Conservation (phyloP, 2,797 vertebrate genomes). For the Sebastes oblongus region DNA sequence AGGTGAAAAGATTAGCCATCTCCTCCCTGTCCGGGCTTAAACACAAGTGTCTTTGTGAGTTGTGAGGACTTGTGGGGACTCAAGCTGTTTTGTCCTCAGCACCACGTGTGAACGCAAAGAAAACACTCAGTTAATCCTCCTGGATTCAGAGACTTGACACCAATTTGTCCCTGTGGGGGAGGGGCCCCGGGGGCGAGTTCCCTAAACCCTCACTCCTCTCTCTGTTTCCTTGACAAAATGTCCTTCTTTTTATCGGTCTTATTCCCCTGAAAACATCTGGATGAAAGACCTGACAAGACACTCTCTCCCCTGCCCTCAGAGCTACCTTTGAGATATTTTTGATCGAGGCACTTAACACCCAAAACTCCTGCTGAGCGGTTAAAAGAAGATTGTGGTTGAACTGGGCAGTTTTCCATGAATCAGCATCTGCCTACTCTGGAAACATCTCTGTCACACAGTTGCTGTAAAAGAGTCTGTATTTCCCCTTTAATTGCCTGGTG, state of each 20-base stretch:
- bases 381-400: not conserved
- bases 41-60: slow-evolving; percentile 84
- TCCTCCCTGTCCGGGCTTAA: slow-evolving; percentile 50
- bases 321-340: not conserved
- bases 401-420: slow-evolving; percentile 18
- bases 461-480: not conserved
- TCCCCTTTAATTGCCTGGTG: not conserved
- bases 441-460: slow-evolving; percentile 13
- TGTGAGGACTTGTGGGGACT: slow-evolving; percentile 82
- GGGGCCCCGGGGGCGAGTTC: slow-evolving; percentile 71
- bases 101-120: slow-evolving; percentile 85
- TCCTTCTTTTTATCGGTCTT: not conserved
- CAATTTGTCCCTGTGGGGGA: slow-evolving; percentile 86
- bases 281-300: not conserved
- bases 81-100: slow-evolving; percentile 87
- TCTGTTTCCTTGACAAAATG: slow-evolving; percentile 3
- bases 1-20: slow-evolving; percentile 84
- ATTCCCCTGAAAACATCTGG: slow-evolving; percentile 16
- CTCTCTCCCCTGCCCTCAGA: not conserved
- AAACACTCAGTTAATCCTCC: slow-evolving; percentile 93
- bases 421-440: not conserved
- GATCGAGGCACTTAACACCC: slow-evolving; percentile 3
- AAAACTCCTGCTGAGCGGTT: not conserved
- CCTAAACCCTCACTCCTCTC: slow-evolving; percentile 7
- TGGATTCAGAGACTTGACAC: slow-evolving; percentile 90